A percentile compares a stretch with the other conserved stretches of the same genome.
Evolutionary conservation across 2,888 invertebrate species (phyloP).

Genomic region (Apoderus coryli): DNA sequence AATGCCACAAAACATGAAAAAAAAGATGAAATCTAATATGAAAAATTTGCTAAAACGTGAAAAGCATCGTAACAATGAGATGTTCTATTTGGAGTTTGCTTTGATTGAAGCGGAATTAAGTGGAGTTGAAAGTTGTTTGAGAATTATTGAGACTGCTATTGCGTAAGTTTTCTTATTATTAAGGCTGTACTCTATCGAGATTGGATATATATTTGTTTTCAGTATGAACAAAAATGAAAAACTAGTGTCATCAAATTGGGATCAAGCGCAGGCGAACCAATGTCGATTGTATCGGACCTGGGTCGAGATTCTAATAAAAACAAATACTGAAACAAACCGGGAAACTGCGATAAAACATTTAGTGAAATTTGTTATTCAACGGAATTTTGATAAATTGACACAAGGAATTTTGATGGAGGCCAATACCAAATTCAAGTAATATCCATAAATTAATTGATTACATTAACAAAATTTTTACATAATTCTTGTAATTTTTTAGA

Average conservation of each 20-base stretch:
- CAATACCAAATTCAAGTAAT: constrained; percentile 24
- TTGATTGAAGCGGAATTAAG: constrained; percentile 42
- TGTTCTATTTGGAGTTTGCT: constrained; percentile 48
- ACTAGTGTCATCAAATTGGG: constrained; percentile 22
- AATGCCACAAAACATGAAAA: constrained; percentile 30
- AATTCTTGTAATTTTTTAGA: no score
- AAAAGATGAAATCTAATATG: constrained; percentile 36
- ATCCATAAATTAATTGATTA: no score
- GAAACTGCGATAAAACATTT: constrained; percentile 23
- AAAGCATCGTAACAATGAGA: constrained; percentile 39
- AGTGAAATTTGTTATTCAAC: constrained; percentile 22
- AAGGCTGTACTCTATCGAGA: no score
- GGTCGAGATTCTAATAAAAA: constrained; percentile 18
- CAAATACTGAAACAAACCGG: constrained; percentile 15
- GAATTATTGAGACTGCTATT: constrained; percentile 38
- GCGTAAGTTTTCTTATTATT: no score
- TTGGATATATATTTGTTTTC: no score
- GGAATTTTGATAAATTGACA: constrained; percentile 16
- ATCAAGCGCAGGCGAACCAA: constrained; percentile 23
- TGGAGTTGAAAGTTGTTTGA: constrained; percentile 33
- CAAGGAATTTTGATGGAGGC: constrained; percentile 23
- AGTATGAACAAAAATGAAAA: constrained; percentile 23
- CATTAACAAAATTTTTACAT: no score
- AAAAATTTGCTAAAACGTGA: constrained; percentile 41
- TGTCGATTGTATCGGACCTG: constrained; percentile 33